phyloP scores from a whole-genome alignment of 2,888 invertebrate genomes.

The Crematogaster levior region DNA sequence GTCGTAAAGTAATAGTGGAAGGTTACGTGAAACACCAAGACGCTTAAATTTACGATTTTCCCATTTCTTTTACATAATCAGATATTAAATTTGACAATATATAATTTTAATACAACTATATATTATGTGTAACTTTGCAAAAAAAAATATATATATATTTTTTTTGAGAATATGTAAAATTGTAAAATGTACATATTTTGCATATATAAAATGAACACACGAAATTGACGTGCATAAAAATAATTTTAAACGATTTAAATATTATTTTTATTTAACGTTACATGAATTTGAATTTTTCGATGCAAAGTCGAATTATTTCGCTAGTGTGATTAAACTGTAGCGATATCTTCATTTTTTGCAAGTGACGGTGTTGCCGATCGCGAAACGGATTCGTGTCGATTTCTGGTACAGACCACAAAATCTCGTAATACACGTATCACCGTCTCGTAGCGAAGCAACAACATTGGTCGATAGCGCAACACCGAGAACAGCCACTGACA shows the following conservation, averaged over 20 bases:
- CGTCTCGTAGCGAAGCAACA: constrained; percentile 58
- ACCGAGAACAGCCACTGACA: constrained; percentile 78
- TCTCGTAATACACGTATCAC: constrained; percentile 35
- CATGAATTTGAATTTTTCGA: background rate
- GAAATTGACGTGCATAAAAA: background rate
- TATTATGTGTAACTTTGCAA: too few species aligned
- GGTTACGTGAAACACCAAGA: background rate
- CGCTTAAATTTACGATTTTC: background rate
- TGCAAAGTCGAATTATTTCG: constrained; percentile 1
- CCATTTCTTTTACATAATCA: background rate
- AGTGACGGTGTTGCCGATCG: constrained; percentile 31
- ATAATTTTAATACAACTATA: background rate
- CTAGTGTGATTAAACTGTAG: background rate
- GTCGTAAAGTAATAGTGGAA: constrained; percentile 28
- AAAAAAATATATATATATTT: too few species aligned
- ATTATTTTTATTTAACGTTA: background rate
- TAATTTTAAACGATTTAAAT: background rate
- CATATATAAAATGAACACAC: too few species aligned
- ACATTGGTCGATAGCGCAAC: constrained; percentile 69
- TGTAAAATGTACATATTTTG: too few species aligned
- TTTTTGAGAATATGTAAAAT: background rate
- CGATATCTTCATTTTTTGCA: background rate
- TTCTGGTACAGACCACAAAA: constrained; percentile 4
- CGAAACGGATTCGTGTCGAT: constrained; percentile 31
- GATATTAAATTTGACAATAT: background rate